Percentiles rank a stretch among this genome's conserved stretches.
Conservation (phyloP, 2,113 vertebrate genomes). For the Carlito syrichta region DNA sequence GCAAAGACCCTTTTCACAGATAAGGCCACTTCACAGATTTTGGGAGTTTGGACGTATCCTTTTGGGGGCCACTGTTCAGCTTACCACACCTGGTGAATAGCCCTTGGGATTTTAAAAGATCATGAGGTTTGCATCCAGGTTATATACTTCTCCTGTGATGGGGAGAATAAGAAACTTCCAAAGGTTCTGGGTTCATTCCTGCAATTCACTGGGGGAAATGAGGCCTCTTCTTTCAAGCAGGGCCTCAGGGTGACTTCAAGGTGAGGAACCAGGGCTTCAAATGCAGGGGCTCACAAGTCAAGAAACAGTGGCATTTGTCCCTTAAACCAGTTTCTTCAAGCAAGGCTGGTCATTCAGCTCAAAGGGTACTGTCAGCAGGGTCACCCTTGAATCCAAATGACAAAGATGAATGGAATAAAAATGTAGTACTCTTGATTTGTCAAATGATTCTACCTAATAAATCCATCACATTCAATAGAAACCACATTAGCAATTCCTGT, state of each 20-base stretch:
- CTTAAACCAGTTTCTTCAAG: not conserved
- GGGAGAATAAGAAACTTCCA: not conserved
- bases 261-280: too few relatives aligned
- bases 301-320: fast-evolving
- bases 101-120: not conserved
- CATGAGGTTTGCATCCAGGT: not conserved
- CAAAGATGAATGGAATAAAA: constrained; percentile 25
- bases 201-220: not conserved
- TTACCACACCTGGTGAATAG: not conserved
- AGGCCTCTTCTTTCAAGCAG: not conserved
- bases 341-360: not conserved
- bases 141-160: not conserved
- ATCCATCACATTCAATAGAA: constrained; percentile 54
- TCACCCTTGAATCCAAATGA: not conserved
- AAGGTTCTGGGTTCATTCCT: not conserved
- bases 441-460: constrained; percentile 9
- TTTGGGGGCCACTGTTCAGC: not conserved
- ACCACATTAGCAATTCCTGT: constrained; percentile 43
- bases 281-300: too few relatives aligned
- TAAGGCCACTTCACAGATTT: not conserved
- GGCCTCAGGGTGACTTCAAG: not conserved
- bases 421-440: constrained; percentile 25
- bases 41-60: too few relatives aligned
- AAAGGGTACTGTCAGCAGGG: not conserved
- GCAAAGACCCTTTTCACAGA: not conserved